Evolutionary conservation across 2,113 vertebrate genomes (phyloP).

Genomic region (Campylomormyrus tamandua): DNA sequence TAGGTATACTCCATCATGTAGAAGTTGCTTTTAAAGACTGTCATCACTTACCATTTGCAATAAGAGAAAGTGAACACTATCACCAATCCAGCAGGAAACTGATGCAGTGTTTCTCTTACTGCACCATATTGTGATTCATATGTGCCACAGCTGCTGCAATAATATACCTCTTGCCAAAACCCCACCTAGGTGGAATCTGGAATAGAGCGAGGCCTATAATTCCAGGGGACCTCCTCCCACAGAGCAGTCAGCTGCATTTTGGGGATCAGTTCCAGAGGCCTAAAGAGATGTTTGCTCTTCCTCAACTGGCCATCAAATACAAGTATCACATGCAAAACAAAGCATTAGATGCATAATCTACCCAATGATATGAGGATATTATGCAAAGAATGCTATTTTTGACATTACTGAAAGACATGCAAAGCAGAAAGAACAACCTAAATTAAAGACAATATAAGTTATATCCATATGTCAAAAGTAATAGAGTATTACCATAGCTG

Average conservation of each 20-base stretch:
- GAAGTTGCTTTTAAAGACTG: background rate
- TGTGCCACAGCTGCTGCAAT: slow-evolving; percentile 1
- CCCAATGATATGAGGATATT: background rate
- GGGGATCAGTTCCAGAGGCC: slow-evolving; percentile 6
- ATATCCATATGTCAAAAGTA: background rate
- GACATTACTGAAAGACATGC: background rate
- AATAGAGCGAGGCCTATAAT: background rate
- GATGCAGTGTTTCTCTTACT: background rate
- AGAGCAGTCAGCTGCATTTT: background rate
- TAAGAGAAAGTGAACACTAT: background rate
- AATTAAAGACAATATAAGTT: background rate
- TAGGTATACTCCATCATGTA: background rate
- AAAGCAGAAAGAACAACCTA: background rate
- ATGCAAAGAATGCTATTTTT: background rate
- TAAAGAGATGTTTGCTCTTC: background rate
- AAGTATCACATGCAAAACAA: background rate
- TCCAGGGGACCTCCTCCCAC: background rate
- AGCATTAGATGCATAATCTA: background rate
- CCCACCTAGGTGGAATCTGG: background rate
- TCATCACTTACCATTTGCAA: background rate
- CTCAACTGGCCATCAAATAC: background rate
- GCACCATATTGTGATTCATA: background rate
- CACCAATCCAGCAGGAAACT: background rate
- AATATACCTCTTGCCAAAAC: background rate
- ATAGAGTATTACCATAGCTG: background rate